phyloP scores from a whole-genome alignment of 2,888 invertebrate genomes.

The Drosophila planitibia region DNA sequence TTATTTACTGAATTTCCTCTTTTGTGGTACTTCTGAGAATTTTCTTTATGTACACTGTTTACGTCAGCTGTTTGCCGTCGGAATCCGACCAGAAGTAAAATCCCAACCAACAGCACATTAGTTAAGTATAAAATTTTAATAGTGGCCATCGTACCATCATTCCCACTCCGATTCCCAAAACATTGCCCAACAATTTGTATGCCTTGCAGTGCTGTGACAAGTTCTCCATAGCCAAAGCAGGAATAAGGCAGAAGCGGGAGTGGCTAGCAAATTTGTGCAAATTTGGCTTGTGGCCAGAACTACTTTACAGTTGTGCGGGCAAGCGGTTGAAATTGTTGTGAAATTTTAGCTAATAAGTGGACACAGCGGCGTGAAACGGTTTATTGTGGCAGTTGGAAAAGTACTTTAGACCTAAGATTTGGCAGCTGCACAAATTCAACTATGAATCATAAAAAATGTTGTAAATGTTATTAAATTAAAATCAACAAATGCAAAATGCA shows the following conservation, averaged over 20 bases:
- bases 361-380: constrained; percentile 27
- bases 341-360: constrained; percentile 59
- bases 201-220: constrained; percentile 54
- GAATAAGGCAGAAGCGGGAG: neutral
- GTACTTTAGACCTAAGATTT: constrained; percentile 21
- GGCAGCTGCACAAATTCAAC: constrained; percentile 3
- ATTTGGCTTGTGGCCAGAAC: constrained; percentile 74
- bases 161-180: constrained; percentile 14
- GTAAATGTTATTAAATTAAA: neutral
- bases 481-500: neutral
- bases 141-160: constrained; percentile 43
- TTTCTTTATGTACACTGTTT: constrained; percentile 22
- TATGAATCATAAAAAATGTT: constrained; percentile 1
- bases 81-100: constrained; percentile 48
- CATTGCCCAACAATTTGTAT: constrained; percentile 49
- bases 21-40: constrained; percentile 43
- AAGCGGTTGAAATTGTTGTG: constrained; percentile 45
- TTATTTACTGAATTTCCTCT: constrained; percentile 47
- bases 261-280: constrained; percentile 64
- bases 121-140: constrained; percentile 72
- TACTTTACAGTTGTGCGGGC: constrained; percentile 64
- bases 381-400: constrained; percentile 18
- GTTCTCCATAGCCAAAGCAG: constrained; percentile 28
- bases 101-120: constrained; percentile 61
- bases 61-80: constrained; percentile 59